Evolutionary conservation across 2,797 vertebrate species (phyloP), one percentile per base, ranked within the genome.

Genomic region (Falco novaeseelandiae): DNA sequence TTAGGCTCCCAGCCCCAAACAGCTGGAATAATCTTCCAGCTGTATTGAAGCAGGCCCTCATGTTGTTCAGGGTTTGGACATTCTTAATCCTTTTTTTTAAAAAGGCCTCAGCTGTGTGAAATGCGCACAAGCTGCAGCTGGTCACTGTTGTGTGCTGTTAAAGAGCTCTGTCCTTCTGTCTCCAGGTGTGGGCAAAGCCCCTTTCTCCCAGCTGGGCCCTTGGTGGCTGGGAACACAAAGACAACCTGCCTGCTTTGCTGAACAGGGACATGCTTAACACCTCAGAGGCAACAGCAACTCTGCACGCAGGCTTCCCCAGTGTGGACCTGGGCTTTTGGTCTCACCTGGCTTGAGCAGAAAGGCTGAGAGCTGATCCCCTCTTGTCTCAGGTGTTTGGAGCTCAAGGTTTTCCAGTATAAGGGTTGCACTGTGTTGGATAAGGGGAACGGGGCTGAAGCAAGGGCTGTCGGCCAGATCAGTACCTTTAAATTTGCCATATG

Each of bases 11-110:
- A 9, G 86, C 29, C 69, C 69, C 51, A 88, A 96, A 96, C 95
- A 97, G 96, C 88, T 96, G 94, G 96, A 97, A 93, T 95, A 89
- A 96, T 95, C 94, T 96, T 90, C 72, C 61, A 80, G 77, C 44
- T 0, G 0, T 78, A 88, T 78, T 92, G 92, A 96, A 94, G 65
- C 14, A 0, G 44, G 4, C 14, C 51, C 17, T 85, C 48, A 38
- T 63, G 72, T 92, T 91, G 93, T 69, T 65, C 30, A 1, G 49
- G 20, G 49, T 86, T 96, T 90, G 87, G 74, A 90, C 23, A 83
- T 32, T 89, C 69, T 82, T 96, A 96, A 96, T 97, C 90, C 90
- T 38, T 90, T 74, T 55, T 61, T 67, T 3, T 3, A n/a, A 72
- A 88, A 84, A 59, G 91, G 20, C 17, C 29, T 95, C 77, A 83